Evolutionary conservation across 2,113 vertebrate genomes (phyloP), one percentile per base, ranked within the genome.

Genomic region (Hucho hucho): DNA sequence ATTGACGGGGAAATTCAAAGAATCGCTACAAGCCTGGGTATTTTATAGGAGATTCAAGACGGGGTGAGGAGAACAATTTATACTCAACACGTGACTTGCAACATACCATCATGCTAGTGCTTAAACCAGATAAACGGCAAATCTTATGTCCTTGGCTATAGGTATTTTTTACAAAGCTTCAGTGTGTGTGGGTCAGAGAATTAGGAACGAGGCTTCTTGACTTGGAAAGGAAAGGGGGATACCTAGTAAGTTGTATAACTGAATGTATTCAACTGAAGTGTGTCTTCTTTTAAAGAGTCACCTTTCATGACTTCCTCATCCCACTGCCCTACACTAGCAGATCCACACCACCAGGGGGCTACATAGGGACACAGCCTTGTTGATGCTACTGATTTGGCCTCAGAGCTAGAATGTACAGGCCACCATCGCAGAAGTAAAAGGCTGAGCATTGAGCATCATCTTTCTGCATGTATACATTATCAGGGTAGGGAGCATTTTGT

Each of bases 51-150:
- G 13, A 28, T 18, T 65, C 25, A 12, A 28, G 64, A 26, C 4
- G 11, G 11, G 24, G 1, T 53, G 2, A 53, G 37, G 47, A 75
- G n/a, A 61, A 11, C 58, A 47, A 71, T 63, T 65, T 37, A 61
- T 61, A 73, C 73, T 73, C 49, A 76, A 49, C 66, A 49, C 58
- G 78, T 76, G 70, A 81, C 70, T 58, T 18, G 49, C 53, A 85
- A 59, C 46, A 6, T 75, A 24, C 47, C 22, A 53, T 68, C 73
- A 70, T 26, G 5, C 26, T 22, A 76, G 3, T 67, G 73, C 25
- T 74, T 70, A 77, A 79, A 75, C 66, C 75, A 37, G 85, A 83
- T 75, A 72, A 84, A 83, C 26, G 16, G 63, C 1, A 18, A 82
- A 75, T 16, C 37, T 1, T 28, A 37, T 64, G 76, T 79, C 80